Evolutionary conservation across 2,888 invertebrate genomes (phyloP).

Genomic region (Buathra laborator): DNA sequence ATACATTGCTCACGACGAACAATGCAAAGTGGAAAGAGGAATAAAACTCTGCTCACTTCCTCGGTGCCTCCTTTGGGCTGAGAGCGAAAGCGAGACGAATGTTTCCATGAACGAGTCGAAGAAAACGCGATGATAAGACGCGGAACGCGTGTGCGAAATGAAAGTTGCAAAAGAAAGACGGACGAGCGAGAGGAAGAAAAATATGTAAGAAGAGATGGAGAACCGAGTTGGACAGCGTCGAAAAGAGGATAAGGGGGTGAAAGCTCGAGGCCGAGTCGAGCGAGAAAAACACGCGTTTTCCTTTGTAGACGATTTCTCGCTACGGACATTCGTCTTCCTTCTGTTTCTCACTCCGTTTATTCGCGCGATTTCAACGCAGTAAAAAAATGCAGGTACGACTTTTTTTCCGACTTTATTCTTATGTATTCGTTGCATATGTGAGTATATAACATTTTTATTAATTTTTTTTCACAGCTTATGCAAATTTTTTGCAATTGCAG

Average conservation of each 20-base stretch:
- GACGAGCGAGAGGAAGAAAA: conserved; percentile 31
- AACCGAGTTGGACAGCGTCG: conserved; percentile 24
- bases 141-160: conserved; percentile 32
- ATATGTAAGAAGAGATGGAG: conserved; percentile 21
- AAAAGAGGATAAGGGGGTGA: neutral
- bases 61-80: conserved; percentile 1
- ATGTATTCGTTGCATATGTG: neutral
- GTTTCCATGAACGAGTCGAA: conserved; percentile 6
- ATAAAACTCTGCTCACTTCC: conserved; percentile 8
- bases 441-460: neutral
- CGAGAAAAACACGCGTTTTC: conserved; percentile 11
- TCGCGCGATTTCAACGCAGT: neutral
- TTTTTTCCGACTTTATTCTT: neutral
- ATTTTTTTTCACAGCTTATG: neutral
- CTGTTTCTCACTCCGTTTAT: neutral
- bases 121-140: conserved; percentile 11
- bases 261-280: conserved; percentile 6
- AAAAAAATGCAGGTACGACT: neutral
- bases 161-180: conserved; percentile 43
- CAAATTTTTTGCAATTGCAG: neutral
- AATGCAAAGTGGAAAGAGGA: conserved; percentile 11
- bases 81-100: conserved; percentile 11
- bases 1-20: conserved; percentile 43
- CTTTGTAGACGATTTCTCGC: conserved; percentile 11
- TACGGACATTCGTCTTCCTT: neutral